Evolutionary conservation across 2,113 vertebrate species (phyloP), one percentile per base, ranked within the genome.

Genomic region (Anoura caudifer): DNA sequence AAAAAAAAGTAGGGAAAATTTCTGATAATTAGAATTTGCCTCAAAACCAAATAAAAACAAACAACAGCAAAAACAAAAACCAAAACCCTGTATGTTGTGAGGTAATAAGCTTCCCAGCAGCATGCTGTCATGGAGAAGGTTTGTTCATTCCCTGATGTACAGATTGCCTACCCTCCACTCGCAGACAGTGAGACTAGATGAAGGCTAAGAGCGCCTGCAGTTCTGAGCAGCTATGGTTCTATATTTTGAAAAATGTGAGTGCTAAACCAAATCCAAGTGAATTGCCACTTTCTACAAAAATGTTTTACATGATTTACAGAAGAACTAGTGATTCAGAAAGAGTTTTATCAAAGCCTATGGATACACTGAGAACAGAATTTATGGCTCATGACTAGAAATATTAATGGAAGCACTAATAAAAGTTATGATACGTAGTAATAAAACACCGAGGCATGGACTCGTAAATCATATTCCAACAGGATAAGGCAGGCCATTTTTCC

Each of bases 361-460:
- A 90, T 96, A 87, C 9, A 87, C 76, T 65, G 54, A 59, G 87
- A 92, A 83, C 93, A 59, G 67, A 93, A 93, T 95, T 97, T 95
- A 97, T 95, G 94, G 87, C 80, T 95, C 90, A 50, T 84, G 92
- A 75, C 87, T 81, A 50, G 80, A 65, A 87, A 96, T 92, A 92
- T 97, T 96, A 97, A 97, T 90, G 92, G 92, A 97, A 95, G 84
- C 67, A 54, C 81, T 96, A 97, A 97, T 93, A 91, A 92, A 97
- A 95, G 19, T 93, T 97, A 97, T 90, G 85, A 93, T 90, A 94
- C 8, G 16, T 61, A 92, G 96, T 87, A 91, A 94, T 95, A 95
- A 97, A 97, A 92, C 50, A 73, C 38, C 17, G 43, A 93, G 80
- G 59, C 83, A n/a, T 63, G 22, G 59, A 67, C 65, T 84, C 80